Evolutionary conservation across 2,113 vertebrate genomes (phyloP).

Genomic region (Oceanites oceanicus): DNA sequence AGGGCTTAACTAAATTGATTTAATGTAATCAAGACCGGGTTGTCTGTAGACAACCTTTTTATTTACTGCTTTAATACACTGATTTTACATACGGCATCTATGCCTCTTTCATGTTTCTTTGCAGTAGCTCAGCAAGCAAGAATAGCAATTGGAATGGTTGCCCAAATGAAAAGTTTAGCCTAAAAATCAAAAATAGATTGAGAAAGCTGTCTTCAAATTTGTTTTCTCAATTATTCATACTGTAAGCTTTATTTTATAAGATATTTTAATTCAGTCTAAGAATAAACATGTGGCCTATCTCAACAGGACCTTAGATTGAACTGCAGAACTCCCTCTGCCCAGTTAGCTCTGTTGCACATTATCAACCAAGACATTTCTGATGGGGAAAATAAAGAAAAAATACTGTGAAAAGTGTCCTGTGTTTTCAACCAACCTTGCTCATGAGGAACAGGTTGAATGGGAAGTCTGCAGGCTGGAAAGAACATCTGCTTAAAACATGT

Average conservation of each 20-base stretch:
- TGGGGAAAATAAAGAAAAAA: not conserved
- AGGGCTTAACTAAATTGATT: not conserved
- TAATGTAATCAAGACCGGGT: not conserved
- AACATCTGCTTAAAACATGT: conserved; percentile 20
- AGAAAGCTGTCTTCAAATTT: not conserved
- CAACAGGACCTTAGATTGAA: not conserved
- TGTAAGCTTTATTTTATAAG: not conserved
- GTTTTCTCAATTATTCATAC: not conserved
- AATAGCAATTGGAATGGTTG: not conserved
- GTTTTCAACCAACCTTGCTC: not conserved
- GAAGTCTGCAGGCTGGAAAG: not conserved
- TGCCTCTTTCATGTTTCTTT: not conserved
- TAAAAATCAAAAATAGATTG: not conserved
- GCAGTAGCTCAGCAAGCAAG: not conserved
- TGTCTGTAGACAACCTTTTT: not conserved
- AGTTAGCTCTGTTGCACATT: not conserved
- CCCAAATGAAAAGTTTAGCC: not conserved
- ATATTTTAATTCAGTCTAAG: not conserved
- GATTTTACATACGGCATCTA: not conserved
- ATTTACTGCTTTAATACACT: not conserved
- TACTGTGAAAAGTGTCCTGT: not conserved
- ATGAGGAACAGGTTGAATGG: not conserved
- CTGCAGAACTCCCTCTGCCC: not conserved
- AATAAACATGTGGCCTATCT: not conserved
- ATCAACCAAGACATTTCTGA: not conserved